Evolutionary conservation across 2,113 vertebrate species (phyloP).

Genomic region (Daboia siamensis): DNA sequence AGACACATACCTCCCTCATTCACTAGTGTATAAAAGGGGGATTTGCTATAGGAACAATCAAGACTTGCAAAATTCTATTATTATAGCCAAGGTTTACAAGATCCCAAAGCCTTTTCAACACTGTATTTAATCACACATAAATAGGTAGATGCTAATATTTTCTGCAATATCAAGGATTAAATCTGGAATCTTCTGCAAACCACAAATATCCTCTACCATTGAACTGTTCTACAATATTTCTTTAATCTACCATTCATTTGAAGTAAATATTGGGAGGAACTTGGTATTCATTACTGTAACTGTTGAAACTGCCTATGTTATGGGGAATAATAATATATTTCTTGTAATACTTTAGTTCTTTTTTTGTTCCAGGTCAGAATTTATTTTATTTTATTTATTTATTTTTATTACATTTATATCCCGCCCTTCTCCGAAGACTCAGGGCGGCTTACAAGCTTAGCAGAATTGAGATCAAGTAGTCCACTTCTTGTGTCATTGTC

Average conservation of each 20-base stretch:
- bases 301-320: neutral
- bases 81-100: slow-evolving; percentile 20
- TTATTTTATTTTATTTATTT: too few relatives aligned
- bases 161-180: neutral
- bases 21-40: neutral
- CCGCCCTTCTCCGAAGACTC: too few relatives aligned
- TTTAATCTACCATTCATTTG: neutral
- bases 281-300: too few relatives aligned
- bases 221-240: neutral
- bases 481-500: neutral
- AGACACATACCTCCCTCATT: neutral
- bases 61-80: neutral
- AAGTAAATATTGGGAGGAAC: neutral
- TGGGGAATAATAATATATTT: neutral
- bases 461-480: too few relatives aligned
- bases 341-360: neutral
- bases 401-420: too few relatives aligned
- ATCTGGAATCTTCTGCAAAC: neutral
- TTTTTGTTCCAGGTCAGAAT: too few relatives aligned
- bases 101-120: slow-evolving; percentile 30
- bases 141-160: slow-evolving; percentile 21
- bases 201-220: neutral
- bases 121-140: slow-evolving; percentile 55
- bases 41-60: neutral
- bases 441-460: too few relatives aligned